A percentile compares a stretch with the other conserved stretches of the same genome.
Conservation (phyloP, 2,888 invertebrate genomes). For the Ephialtes manifestator region DNA sequence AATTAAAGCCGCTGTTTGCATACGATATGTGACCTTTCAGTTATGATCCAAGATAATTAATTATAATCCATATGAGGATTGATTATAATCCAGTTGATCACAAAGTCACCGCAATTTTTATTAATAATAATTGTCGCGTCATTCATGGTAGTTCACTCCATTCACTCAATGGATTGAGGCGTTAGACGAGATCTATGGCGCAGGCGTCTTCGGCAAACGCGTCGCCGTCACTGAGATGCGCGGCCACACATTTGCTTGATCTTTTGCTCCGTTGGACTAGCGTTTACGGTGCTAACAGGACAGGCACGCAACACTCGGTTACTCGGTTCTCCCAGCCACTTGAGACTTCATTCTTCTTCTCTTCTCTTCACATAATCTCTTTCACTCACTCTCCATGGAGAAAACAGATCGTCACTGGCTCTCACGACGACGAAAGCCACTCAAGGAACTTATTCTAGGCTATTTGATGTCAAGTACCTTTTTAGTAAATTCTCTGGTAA, state of each 20-base stretch:
- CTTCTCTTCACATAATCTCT: constrained; percentile 41
- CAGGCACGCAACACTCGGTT: constrained; percentile 41
- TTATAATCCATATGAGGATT: background rate
- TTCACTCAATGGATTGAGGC: background rate
- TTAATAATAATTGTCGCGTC: background rate
- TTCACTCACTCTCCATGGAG: constrained; percentile 36
- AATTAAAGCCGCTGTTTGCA: background rate
- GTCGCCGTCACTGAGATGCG: constrained; percentile 73
- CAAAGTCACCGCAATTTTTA: background rate
- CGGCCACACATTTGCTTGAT: constrained; percentile 58
- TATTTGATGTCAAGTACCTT: constrained; percentile 29
- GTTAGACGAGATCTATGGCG: constrained; percentile 57
- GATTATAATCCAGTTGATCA: background rate
- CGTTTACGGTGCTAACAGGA: constrained; percentile 48
- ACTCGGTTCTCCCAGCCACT: constrained; percentile 58
- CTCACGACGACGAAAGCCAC: constrained; percentile 31
- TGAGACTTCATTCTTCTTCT: constrained; percentile 35
- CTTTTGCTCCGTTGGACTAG: constrained; percentile 50
- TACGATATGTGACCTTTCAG: background rate
- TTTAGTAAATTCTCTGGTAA: constrained; percentile 8
- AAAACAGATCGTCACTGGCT: constrained; percentile 42
- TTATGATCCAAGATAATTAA: background rate
- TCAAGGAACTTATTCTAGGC: constrained; percentile 48
- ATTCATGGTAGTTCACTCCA: background rate
- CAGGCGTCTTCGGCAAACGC: constrained; percentile 72